Evolutionary conservation across 1,140 invertebrate species (phyloP), one percentile per base, ranked within the genome.

Genomic region (Diplogasteroides magnus): DNA sequence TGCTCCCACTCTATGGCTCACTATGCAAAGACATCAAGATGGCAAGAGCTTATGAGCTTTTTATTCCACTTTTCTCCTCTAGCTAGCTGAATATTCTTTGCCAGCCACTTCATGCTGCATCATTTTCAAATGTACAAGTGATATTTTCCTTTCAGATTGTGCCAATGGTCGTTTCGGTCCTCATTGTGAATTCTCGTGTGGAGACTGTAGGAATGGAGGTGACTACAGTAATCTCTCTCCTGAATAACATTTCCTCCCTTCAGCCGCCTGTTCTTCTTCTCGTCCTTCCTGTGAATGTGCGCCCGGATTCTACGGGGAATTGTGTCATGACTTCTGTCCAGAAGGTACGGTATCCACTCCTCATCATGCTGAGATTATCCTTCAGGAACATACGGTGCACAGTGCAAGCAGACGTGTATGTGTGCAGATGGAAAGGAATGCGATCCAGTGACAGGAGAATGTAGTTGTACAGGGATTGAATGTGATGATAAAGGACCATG

Each of bases 141-240:
- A n/a, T n/a, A n/a, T n/a, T n/a, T n/a, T n/a, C n/a, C n/a, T n/a
- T 77, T 67, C 57, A 82, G 77, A 60, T 13, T 81, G 79, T 64
- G 71, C 70, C 14, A 65, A 83, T 15, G 90, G 90, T 37, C 87
- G 83, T 28, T 94, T 89, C 79, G 92, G 92, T 0, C 88, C 90
- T 79, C 88, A 90, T 76, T 94, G 92, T 83, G 86, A 87, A 31
- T 87, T 90, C 74, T 87, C 86, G n/a, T 95, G 92, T 59, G 37
- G 67, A 79, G 87, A 89, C 62, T 95, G 92, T 83, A 83, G 88
- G 82, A 93, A 94, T 84, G 89, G 89, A 63, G 90, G 90, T 15
- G 87, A n/a, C 93, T 91, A 79, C 88, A 87, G 2, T 27, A 19
- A 86, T 88, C 56, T 90, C 91, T 82, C 90, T 89, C 56, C 89